phyloP scores from a whole-genome alignment of 2,797 vertebrate species.

The Sebastolobus alascanus region DNA sequence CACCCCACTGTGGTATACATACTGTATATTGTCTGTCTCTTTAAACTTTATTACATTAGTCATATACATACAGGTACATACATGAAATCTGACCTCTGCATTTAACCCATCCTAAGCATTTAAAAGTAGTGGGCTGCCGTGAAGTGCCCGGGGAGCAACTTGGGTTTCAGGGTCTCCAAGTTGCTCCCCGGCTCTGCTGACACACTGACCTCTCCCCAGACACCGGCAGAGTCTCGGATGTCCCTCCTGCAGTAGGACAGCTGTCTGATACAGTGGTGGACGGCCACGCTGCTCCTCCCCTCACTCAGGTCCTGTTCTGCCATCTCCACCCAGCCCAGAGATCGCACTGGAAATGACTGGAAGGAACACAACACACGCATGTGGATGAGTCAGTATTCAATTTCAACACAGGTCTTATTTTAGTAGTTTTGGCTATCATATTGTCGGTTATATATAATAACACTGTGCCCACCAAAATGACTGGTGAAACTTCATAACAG shows the following conservation, averaged over 20 bases:
- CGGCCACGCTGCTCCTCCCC: slow-evolving; percentile 92
- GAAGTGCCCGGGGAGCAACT: too few species aligned
- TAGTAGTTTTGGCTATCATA: not conserved
- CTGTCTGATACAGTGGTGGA: slow-evolving; percentile 97
- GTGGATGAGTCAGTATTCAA: not conserved
- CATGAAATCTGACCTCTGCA: too few species aligned
- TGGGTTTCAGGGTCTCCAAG: too few species aligned
- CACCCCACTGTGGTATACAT: not conserved
- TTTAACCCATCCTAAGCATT: too few species aligned
- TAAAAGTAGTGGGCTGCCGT: too few species aligned
- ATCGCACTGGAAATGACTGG: slow-evolving; percentile 95
- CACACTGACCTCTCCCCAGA: slow-evolving; percentile 95
- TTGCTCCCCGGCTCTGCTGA: not conserved
- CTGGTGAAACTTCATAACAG: not conserved
- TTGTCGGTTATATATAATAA: not conserved
- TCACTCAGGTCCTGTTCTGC: slow-evolving; percentile 93
- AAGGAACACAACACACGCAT: slow-evolving; percentile 20
- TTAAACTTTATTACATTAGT: too few species aligned
- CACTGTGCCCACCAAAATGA: not conserved
- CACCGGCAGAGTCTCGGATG: slow-evolving; percentile 92
- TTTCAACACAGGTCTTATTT: not conserved
- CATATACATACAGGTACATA: too few species aligned
- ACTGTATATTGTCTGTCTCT: not conserved
- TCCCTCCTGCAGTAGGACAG: slow-evolving; percentile 96
- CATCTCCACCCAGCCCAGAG: slow-evolving; percentile 98